Evolutionary conservation across 2,113 vertebrate species (phyloP).

Genomic region (Anolis sagrei): DNA sequence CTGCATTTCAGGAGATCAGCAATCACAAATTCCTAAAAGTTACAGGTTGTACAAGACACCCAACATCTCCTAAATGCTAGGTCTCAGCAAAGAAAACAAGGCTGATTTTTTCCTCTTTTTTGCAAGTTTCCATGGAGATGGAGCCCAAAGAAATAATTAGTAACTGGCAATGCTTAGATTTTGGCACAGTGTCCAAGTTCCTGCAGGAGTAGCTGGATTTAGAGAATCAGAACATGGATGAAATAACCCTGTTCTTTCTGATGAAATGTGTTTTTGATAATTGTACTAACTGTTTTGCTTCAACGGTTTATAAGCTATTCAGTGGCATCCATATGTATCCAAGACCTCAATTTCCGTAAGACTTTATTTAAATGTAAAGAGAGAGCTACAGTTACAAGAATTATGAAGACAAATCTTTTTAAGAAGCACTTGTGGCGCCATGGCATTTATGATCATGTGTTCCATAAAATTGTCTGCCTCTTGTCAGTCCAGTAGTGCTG

Average conservation of each 20-base stretch:
- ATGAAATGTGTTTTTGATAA: neutral
- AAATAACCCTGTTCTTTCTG: neutral
- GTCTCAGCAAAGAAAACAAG: neutral
- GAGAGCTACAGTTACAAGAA: neutral
- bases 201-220: neutral
- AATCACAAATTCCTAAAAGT: fast-evolving
- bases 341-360: neutral
- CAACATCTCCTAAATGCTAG: fast-evolving
- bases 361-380: neutral
- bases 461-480: too few species aligned
- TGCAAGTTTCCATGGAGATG: neutral
- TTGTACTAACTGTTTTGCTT: neutral
- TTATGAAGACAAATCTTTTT: neutral
- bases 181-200: neutral
- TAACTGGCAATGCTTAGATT: neutral
- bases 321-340: neutral
- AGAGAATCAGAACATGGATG: neutral
- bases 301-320: neutral
- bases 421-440: neutral
- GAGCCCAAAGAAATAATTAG: neutral
- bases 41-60: neutral
- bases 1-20: neutral
- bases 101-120: fast-evolving
- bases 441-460: neutral
- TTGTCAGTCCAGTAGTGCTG: neutral